Base-by-base conservation (phyloP, 2,888 invertebrate genomes). In the Apeira syringaria region DNA sequence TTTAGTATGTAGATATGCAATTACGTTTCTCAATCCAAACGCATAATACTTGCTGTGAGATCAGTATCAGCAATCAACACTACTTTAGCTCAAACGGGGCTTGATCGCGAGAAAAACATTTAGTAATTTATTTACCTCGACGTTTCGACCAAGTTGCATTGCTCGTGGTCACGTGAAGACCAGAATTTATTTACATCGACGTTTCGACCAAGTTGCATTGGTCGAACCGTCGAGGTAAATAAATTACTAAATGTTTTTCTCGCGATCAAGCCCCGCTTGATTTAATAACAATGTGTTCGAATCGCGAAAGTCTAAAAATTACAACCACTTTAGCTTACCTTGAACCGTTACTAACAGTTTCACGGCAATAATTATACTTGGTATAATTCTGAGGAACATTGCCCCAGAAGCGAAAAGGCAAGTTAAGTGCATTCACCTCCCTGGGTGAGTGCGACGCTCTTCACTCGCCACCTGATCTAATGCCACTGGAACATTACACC, bases 391-490 rank as follows among this genome's bases (percentile, higher is more conserved):
- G 37, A 50, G 56, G 61, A 61, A 54, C 57, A 60, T 48, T 62
- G 62, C 60, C 56, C 59, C 49, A 58, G 60, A 65, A 56, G 65
- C 66, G 63, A 61, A 66, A 70, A 61, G 62, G 55, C 59, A 51
- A 59, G 59, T 42, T 28, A 50, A 64, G 80, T 68, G 60, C 80
- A 64, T 68, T 76, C 59, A 79, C 74, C 80, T 55, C 59, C 30
- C 36, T 38, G 44, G 31, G 29, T 42, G 68, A 61, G 80, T 69
- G 63, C 80, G 66, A 70, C 75, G 80, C 74, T 74, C 80, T 68
- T 79, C 74, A 75, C 80, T 68, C 64, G 58, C 56, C 68, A 75
- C 74, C 62, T 70, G 68, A 68, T 55, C 59, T 58, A 58, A 33
- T 28, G 27, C 32, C 61, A 58, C 50, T 59, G 56, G 61, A 62